Conservation (phyloP, 2,888 invertebrate genomes). For the Xanthia togata region DNA sequence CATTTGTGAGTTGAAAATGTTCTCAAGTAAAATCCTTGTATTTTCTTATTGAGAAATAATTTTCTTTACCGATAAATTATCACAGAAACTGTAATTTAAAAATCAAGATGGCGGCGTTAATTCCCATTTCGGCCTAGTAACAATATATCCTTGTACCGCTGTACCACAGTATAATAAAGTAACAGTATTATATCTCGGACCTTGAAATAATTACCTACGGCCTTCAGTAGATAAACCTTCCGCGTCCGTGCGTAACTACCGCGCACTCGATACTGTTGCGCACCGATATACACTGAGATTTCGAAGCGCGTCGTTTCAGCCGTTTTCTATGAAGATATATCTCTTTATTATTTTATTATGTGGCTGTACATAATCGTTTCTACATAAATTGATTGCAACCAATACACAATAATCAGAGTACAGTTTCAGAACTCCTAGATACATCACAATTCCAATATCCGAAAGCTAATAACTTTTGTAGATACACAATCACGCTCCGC, state of each 20-base stretch:
- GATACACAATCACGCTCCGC: neutral
- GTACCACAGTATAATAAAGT: neutral
- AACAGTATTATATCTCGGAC: too few relatives aligned
- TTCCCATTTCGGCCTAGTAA: neutral
- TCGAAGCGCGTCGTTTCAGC: too few relatives aligned
- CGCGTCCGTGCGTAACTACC: too few relatives aligned
- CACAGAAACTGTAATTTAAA: neutral
- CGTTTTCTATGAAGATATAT: too few relatives aligned
- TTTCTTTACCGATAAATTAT: neutral
- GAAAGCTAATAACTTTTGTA: slow-evolving; percentile 29
- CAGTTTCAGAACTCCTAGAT: neutral
- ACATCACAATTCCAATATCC: slow-evolving; percentile 13
- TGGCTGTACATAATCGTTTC: neutral
- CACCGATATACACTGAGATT: too few relatives aligned
- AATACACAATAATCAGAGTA: neutral
- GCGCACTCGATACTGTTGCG: too few relatives aligned
- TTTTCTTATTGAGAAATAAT: too few relatives aligned
- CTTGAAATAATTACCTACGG: too few relatives aligned
- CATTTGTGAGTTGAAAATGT: neutral
- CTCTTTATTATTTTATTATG: too few relatives aligned
- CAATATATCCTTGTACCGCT: neutral
- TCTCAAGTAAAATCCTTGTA: too few relatives aligned
- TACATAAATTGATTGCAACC: slow-evolving; percentile 2
- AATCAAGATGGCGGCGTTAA: neutral
- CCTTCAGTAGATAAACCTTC: too few relatives aligned